Evolutionary conservation across 2,888 invertebrate genomes (phyloP).

Genomic region (Diaphora mendica): DNA sequence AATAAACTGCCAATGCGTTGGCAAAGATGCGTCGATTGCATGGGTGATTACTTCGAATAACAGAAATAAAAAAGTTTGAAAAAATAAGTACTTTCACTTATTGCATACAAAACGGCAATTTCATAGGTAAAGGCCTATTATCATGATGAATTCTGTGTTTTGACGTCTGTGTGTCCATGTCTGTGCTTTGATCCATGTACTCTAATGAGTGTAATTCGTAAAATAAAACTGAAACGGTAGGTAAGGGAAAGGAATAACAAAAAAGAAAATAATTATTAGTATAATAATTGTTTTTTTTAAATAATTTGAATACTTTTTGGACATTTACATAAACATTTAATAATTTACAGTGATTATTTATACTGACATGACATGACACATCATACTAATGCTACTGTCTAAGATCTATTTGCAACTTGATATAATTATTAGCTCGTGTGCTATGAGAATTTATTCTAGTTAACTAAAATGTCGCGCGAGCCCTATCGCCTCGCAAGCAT

Average conservation of each 20-base stretch:
- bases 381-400: slow-evolving; percentile 83
- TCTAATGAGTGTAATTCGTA: background rate
- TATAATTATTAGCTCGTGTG: slow-evolving; percentile 76
- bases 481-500: slow-evolving; percentile 81
- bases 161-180: background rate
- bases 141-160: background rate
- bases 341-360: slow-evolving; percentile 87
- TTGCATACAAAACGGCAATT: too few relatives aligned
- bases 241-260: slow-evolving; percentile 70
- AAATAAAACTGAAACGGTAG: slow-evolving; percentile 56
- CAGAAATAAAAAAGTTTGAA: too few relatives aligned
- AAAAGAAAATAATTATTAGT: slow-evolving; percentile 81
- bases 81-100: too few relatives aligned
- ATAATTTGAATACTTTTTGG: slow-evolving; percentile 87
- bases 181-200: background rate
- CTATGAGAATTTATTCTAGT: slow-evolving; percentile 83
- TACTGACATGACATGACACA: slow-evolving; percentile 85
- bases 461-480: slow-evolving; percentile 78
- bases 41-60: too few relatives aligned
- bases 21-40: too few relatives aligned
- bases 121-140: too few relatives aligned
- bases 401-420: slow-evolving; percentile 84
- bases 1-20: too few relatives aligned
- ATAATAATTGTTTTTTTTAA: slow-evolving; percentile 86
- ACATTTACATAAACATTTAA: slow-evolving; percentile 87